Conservation (phyloP, 2,797 vertebrate species). For the Helostoma temminkii region DNA sequence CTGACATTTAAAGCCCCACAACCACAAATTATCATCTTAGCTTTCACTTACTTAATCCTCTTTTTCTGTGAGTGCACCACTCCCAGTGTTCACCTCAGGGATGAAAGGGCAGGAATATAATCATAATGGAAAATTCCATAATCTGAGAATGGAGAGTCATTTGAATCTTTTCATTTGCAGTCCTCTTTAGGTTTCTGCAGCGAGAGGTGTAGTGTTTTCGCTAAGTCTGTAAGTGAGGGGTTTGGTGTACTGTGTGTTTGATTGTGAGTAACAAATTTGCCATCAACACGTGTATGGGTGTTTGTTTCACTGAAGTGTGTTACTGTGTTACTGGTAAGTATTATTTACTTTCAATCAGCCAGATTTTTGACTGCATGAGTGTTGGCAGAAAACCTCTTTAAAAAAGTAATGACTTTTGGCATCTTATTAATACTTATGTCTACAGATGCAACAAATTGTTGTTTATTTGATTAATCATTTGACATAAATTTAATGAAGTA, state of each 20-base stretch:
- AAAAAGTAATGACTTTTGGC: not conserved
- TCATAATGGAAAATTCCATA: slow-evolving; percentile 26
- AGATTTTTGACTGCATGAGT: not conserved
- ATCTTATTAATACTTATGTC: not conserved
- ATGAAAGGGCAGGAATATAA: slow-evolving; percentile 30
- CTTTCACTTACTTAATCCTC: slow-evolving; percentile 52
- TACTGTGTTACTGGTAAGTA: slow-evolving; percentile 39
- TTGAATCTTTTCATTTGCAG: slow-evolving; percentile 71
- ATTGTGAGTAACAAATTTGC: slow-evolving; percentile 26
- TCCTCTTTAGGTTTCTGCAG: slow-evolving; percentile 81
- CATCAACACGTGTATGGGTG: slow-evolving; percentile 36
- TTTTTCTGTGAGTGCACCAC: slow-evolving; percentile 41
- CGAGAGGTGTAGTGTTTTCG: slow-evolving; percentile 74
- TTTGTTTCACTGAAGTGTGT: slow-evolving; percentile 27
- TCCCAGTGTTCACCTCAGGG: slow-evolving; percentile 41
- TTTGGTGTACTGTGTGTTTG: slow-evolving; percentile 49
- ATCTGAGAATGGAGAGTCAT: slow-evolving; percentile 33
- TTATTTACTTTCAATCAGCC: not conserved
- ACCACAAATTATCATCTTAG: slow-evolving; percentile 43
- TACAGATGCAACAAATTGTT: not conserved
- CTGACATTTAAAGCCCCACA: slow-evolving; percentile 25
- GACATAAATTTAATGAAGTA: too few species aligned
- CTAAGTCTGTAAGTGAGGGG: slow-evolving; percentile 73
- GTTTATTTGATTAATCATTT: not conserved
- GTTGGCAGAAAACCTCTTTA: not conserved